These are phyloP conservation scores for Pseudotriccus pelzelni DNA, from an alignment of 2,797 vertebrate genomes.

Conservation along the genomic window DNA sequence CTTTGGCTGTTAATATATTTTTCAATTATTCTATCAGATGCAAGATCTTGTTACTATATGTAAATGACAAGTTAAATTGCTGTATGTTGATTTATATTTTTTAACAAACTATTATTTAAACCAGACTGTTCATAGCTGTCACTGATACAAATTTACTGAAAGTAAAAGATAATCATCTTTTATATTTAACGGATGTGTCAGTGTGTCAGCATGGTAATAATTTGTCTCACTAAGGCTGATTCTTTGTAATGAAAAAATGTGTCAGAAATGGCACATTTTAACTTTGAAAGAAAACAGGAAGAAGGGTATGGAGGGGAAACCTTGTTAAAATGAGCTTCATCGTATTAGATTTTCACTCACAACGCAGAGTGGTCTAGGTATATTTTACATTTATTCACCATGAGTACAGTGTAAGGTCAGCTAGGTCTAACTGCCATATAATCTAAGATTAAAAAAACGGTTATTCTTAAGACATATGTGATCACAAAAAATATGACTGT, in stretches of 20 bases:
- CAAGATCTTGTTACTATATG: constrained; percentile 21
- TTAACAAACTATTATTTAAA: constrained; percentile 49
- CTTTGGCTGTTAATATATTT: constrained; percentile 17
- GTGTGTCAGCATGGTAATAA: constrained; percentile 43
- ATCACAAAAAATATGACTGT: neutral
- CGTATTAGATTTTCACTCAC: neutral
- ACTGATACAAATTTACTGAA: constrained; percentile 18
- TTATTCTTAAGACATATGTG: neutral
- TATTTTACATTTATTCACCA: neutral
- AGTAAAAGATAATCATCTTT: constrained; percentile 37
- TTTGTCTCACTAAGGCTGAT: constrained; percentile 15
- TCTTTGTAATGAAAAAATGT: constrained; percentile 44
- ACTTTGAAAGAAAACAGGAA: constrained; percentile 5
- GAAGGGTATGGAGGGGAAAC: neutral
- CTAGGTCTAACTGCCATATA: neutral
- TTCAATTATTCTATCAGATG: constrained; percentile 46
- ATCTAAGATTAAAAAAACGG: neutral
- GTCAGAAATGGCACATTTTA: constrained; percentile 51
- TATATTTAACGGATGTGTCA: constrained; percentile 47
- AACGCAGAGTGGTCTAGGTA: neutral
- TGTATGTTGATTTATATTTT: constrained; percentile 52
- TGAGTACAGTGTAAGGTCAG: neutral
- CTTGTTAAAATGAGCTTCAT: constrained; percentile 1
- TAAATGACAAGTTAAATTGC: constrained; percentile 43
- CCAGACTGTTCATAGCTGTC: constrained; percentile 42